Evolutionary conservation across 2,888 invertebrate genomes (phyloP).

Genomic region (Eristalis arbustorum): DNA sequence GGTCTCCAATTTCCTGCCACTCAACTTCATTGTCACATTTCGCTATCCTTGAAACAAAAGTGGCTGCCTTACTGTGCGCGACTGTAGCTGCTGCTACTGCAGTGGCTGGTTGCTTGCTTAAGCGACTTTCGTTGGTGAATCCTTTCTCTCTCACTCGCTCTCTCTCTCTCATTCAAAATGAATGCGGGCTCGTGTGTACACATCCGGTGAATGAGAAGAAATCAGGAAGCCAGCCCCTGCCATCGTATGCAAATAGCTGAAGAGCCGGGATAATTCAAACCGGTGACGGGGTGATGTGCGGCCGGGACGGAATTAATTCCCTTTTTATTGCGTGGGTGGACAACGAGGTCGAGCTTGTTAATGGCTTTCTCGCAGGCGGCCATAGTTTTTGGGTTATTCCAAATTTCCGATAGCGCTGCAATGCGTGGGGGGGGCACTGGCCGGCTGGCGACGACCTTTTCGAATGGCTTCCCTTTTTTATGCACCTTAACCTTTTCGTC

Average conservation of each 20-base stretch:
- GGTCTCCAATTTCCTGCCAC: constrained; percentile 67
- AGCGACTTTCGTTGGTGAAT: constrained; percentile 32
- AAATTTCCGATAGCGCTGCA: constrained; percentile 28
- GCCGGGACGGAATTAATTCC: constrained; percentile 49
- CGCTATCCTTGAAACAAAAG: constrained; percentile 68
- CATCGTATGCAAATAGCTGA: constrained; percentile 58
- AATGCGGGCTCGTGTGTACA: constrained; percentile 24
- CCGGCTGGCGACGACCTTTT: constrained; percentile 13
- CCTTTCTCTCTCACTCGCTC: constrained; percentile 1
- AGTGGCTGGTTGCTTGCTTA: constrained; percentile 18
- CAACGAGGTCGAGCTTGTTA: neutral
- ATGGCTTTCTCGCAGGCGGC: constrained; percentile 30
- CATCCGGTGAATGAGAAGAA: constrained; percentile 45
- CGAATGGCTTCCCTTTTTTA: neutral
- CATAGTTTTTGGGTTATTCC: constrained; percentile 35
- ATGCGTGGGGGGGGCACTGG: neutral
- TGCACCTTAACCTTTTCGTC: constrained; percentile 31
- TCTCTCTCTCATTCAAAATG: constrained; percentile 45
- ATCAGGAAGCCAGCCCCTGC: constrained; percentile 47
- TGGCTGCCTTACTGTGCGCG: constrained; percentile 40
- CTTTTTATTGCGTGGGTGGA: constrained; percentile 56
- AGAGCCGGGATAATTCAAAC: constrained; percentile 52
- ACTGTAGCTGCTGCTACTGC: neutral
- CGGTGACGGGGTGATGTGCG: neutral
- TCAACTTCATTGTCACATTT: constrained; percentile 69